Evolutionary conservation across 2,797 vertebrate species (phyloP), one percentile per base, ranked within the genome.

Genomic region (Anguilla obscura): DNA sequence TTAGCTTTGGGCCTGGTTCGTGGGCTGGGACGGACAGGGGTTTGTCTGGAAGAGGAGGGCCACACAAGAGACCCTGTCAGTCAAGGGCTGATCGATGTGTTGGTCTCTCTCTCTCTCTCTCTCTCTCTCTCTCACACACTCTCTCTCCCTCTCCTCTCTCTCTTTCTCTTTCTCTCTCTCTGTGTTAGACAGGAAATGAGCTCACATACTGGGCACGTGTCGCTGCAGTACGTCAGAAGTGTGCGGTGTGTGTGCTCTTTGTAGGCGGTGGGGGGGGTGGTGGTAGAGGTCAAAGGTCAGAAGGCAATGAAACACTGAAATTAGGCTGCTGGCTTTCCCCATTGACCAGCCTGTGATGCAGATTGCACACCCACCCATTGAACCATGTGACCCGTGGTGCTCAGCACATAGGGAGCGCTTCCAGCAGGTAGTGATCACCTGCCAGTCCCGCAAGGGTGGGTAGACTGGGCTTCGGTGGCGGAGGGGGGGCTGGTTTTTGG

Each of bases 181-280:
- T 1, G 58, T 63, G 63, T 66, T 24, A 58, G 71, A 89, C 66
- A 92, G 89, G 88, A 91, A 92, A 87, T 90, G 85, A 85, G 88
- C 79, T 92, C 89, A 90, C 54, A 56, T 14, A 80, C 58, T 87
- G 89, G 87, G 27, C 76, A 91, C 90, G 71, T 10, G 27, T 27
- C 14, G 69, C 45, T 52, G n/a, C 71, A 7, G 71, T 6, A 45
- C 50, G 36, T 74, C 30, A 87, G 74, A 56, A 0, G 50, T 52
- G 52, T 79, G 86, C 7, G 52, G 60, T 30, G 52, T 40, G 18
- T n/a, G 36, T 56, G 54, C 54, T 56, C 1, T 56, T 56, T 16
- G 54, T 56, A 1, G 50, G 50, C 7, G 50, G 54, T 56, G 14
- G 54, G 54, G 54, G 54, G 36, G 45, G 33, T n/a, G 12, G 8